Base-by-base conservation (phyloP, 2,797 vertebrate species). In the Notolabrus celidotus region DNA sequence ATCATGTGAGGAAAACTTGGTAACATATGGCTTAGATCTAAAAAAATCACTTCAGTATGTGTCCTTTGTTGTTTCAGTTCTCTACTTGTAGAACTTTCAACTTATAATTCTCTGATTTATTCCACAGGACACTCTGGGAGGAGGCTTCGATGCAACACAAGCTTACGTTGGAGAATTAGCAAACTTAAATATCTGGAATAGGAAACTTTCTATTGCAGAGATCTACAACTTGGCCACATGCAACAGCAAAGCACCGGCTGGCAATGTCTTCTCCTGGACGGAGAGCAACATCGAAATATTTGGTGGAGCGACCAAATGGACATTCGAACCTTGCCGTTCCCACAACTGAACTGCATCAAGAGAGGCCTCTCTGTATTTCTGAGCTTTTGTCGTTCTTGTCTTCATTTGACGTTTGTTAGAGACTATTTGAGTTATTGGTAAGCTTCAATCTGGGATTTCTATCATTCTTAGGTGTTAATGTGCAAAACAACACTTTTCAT, bases 81-180 rank as follows among this genome's bases (percentile, higher is more conserved):
- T 36, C 22, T 4, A 3, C 19, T 46, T 11, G 5, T 7, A 10
- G 8, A 16, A 5, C 34, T 38, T 22, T 58, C 38, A 19, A 34
- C 14, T 27, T 15, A 70, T 51, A 2, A n/a, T 2, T 39, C 25
- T 54, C 50, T 47, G 3, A 51, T 41, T 81, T 50, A 46, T 59
- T 79, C 72, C 3, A 1, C 89, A 98, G 97, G 97, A 99, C 89
- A 96, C 96, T 0, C 74, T 99, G 82, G 97, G 97, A 1, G 97
- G 97, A 1, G 96, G 97, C 2, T 98, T 99, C 17, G 97, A 99
- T 0, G 97, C 97, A 61, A 99, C 97, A 0, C 97, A 99, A 73
- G 97, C 97, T 0, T 98, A 95, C 4, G 91, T 99, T 2, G 97
- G 97, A 0, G 97, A 99, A 87, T 86, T 99, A 79, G 96, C 97